Percentiles rank a stretch among this genome's conserved stretches.
phyloP scores from a whole-genome alignment of 1,140 invertebrate species.

The Elymnias hypermnestra region DNA sequence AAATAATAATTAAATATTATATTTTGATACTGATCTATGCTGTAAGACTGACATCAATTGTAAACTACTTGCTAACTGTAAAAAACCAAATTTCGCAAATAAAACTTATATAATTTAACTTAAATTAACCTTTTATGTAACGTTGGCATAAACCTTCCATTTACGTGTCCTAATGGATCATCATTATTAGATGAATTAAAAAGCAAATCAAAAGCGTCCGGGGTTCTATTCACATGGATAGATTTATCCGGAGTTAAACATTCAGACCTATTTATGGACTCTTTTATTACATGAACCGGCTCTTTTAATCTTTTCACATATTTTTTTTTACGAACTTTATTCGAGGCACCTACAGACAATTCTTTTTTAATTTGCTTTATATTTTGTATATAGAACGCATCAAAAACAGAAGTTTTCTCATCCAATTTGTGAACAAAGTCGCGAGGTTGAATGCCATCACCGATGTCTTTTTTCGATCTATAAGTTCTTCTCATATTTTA shows the following conservation, averaged over 20 bases:
- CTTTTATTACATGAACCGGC: conserved; percentile 16
- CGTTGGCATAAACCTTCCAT: background rate
- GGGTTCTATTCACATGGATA: conserved; percentile 50
- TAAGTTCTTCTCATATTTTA: conserved; percentile 55
- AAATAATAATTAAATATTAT: too few species aligned
- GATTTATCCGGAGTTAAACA: conserved; percentile 65
- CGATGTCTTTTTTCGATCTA: conserved; percentile 58
- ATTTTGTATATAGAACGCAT: conserved; percentile 66
- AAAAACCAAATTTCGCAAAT: too few species aligned
- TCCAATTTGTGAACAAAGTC: conserved; percentile 45
- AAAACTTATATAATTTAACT: too few species aligned
- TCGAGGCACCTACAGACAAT: conserved; percentile 42
- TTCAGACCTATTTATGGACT: conserved; percentile 26
- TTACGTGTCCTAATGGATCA: conserved; percentile 6
- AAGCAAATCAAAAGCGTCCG: conserved; percentile 55
- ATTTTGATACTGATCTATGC: too few species aligned
- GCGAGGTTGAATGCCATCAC: conserved; percentile 42
- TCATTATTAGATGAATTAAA: conserved; percentile 38
- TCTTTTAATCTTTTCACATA: conserved; percentile 48
- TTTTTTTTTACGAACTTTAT: conserved; percentile 58
- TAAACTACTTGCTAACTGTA: too few species aligned
- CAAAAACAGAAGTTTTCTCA: conserved; percentile 50
- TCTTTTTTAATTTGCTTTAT: conserved; percentile 63
- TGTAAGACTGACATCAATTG: too few species aligned
- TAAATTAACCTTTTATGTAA: background rate